These are phyloP conservation scores for Leucosticte australis DNA, from an alignment of 2,113 vertebrate species.

Conservation along the genomic window DNA sequence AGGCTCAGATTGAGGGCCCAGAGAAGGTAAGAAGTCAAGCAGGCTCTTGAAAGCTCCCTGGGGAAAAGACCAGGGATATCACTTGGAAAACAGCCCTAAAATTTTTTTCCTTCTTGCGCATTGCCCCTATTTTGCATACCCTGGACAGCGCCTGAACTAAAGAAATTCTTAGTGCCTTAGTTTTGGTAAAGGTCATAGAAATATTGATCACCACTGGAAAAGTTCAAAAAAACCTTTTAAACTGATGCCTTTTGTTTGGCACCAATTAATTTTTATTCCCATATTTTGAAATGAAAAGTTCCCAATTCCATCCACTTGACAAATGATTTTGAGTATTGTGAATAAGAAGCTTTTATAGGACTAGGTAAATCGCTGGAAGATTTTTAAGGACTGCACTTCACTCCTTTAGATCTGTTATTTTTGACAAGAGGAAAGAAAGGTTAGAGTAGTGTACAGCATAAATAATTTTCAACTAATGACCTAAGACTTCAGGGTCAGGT, in stretches of 20 bases:
- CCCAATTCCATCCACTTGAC: background rate
- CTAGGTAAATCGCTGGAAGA: background rate
- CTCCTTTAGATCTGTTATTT: background rate
- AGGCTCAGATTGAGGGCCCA: background rate
- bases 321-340: background rate
- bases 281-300: background rate
- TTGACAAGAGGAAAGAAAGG: constrained; percentile 25
- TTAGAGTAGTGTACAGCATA: background rate
- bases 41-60: background rate
- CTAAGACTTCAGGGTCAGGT: constrained; percentile 31
- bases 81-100: background rate
- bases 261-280: background rate
- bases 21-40: background rate
- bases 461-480: constrained; percentile 48
- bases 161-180: background rate
- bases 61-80: rapidly evolving
- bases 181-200: background rate
- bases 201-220: background rate
- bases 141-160: background rate
- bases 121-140: background rate
- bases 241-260: background rate
- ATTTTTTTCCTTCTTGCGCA: background rate
- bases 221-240: background rate
- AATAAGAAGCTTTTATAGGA: background rate
- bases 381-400: background rate